Evolutionary conservation across 2,797 vertebrate genomes (phyloP).

Genomic region (Champsocephalus esox): DNA sequence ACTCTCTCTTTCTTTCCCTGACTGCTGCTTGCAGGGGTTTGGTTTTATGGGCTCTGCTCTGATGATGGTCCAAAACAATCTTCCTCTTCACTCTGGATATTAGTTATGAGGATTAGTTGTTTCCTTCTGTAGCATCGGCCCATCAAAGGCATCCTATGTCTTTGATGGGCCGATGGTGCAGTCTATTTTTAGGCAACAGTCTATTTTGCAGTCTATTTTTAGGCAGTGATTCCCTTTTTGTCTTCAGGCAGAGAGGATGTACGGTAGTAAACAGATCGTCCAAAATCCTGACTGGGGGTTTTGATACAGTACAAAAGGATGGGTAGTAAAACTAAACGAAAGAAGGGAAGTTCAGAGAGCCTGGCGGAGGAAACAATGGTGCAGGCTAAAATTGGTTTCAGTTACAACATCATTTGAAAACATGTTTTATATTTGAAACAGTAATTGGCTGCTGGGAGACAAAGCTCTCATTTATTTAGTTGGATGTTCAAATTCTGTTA

Average conservation of each 20-base stretch:
- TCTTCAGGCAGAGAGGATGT: slow-evolving; percentile 44
- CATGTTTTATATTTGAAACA: neutral
- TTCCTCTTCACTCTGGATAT: slow-evolving; percentile 72
- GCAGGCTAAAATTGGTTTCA: neutral
- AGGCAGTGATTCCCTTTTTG: slow-evolving; percentile 49
- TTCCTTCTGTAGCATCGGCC: slow-evolving; percentile 69
- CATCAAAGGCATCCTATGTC: slow-evolving; percentile 60
- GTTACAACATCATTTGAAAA: neutral
- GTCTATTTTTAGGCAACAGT: slow-evolving; percentile 71
- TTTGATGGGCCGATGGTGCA: neutral
- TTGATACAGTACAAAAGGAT: slow-evolving; percentile 12
- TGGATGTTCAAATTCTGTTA: no score
- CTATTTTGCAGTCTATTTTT: slow-evolving; percentile 67
- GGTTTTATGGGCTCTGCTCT: slow-evolving; percentile 55
- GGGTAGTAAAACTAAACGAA: neutral
- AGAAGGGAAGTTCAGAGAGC: slow-evolving; percentile 19
- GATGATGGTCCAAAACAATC: slow-evolving; percentile 80
- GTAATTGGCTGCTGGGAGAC: slow-evolving; percentile 2
- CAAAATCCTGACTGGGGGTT: slow-evolving; percentile 41
- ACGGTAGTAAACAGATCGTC: slow-evolving; percentile 34
- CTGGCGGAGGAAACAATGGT: slow-evolving; percentile 5
- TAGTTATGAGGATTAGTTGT: slow-evolving; percentile 75
- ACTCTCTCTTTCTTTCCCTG: slow-evolving; percentile 14
- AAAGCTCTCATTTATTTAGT: neutral
- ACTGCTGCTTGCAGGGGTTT: slow-evolving; percentile 30